Evolutionary conservation across 2,797 vertebrate genomes (phyloP), one percentile per base, ranked within the genome.

Genomic region (Coreius guichenoti): DNA sequence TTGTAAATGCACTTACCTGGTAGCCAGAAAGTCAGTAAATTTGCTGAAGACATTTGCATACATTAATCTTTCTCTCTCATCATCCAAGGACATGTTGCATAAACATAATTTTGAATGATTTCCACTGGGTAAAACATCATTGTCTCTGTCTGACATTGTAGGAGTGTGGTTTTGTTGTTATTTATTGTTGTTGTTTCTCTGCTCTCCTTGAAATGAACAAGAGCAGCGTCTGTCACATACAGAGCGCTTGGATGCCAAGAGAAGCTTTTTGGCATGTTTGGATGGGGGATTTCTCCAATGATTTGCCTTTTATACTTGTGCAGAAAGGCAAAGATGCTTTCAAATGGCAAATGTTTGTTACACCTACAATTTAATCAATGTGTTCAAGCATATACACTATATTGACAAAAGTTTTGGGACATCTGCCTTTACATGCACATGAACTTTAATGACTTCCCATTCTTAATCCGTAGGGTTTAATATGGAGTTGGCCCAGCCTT

Each of bases 101-200:
- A 70, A 87, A 88, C 87, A 87, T 69, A 72, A 85, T 47, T 36
- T 84, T 81, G 68, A 87, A 74, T 85, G 82, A 85, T 88, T 85
- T 77, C 72, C 84, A 68, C 85, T 33, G 77, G 74, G 74, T 79
- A 51, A 86, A 54, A 80, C 69, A 80, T 58, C 33, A 79, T 84
- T 72, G 83, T 81, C 80, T 68, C 36, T 79, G 63, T 86, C 85
- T 84, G 80, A 76, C 68, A 83, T 70, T 75, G 29, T 84, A 69
- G 36, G 43, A 54, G 72, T 70, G 26, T 0, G 23, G 31, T 69
- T 17, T 47, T 47, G 11, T 16, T 33, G 65, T 67, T 75, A 69
- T 87, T 80, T 86, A 86, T 70, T 87, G 58, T 72, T 45, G 77
- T 56, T 54, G 80, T 70, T 65, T 49, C 47, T 84, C 14, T 65